Base-by-base conservation (phyloP, 1,140 invertebrate genomes). In the Tetraneura akinire region DNA sequence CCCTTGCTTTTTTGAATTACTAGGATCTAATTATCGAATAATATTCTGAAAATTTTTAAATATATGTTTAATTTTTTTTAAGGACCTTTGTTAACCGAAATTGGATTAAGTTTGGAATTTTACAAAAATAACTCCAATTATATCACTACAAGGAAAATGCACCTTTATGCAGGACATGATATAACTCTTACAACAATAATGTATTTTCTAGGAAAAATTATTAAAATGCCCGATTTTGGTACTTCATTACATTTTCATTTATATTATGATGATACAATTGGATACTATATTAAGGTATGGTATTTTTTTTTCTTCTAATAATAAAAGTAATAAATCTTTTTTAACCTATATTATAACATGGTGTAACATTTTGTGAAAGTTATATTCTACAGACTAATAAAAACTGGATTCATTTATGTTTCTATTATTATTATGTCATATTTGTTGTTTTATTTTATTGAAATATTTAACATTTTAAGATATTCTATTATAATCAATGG, bases 211-310 rank as follows among this genome's bases (percentile, higher is more conserved):
- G 42, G 21, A 3, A 42, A 62, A 29, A 11, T 10, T 18, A 57
- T 60, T 26, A 3, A 45, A 4, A 1, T 47, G 3, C 37, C 37
- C 1, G 9, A 47, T 11, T 78, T 78, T 60, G 74, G 74, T 49
- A 55, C 4, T 62, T 78, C 74, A 1, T 26, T 78, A 26, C 74
- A 78, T 78, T 62, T 78, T 45, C 74, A 78, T 78, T 26, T 78
- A 11, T n/a, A 78, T 9, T 9, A 26, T 26, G 18, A 62, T 0
- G 21, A 78, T 23, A 78, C 23, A 13, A n/a, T n/a, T 47, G 51
- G 11, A 45, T 9, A 78, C 23, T 47, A 10, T n/a, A 47, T 78
- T 5, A 78, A 62, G 23, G 74, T 78, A 78, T 45, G 66, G n/a
- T n/a, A n/a, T n/a, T n/a, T n/a, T n/a, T n/a, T n/a, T n/a, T n/a